phyloP scores from a whole-genome alignment of 1,140 invertebrate genomes.

The Triops cancriformis region DNA sequence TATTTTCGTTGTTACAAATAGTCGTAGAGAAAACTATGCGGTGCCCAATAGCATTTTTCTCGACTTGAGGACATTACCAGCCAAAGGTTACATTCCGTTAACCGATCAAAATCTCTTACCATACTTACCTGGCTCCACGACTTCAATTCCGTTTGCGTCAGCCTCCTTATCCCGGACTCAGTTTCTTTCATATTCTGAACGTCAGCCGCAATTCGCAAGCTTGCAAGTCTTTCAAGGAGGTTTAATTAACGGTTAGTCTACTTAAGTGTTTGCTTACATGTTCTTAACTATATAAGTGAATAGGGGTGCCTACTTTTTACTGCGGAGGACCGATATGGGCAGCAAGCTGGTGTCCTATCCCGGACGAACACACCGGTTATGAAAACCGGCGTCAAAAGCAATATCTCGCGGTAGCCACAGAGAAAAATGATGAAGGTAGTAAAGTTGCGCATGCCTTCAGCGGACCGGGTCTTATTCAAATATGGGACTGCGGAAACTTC shows the following conservation, averaged over 20 bases:
- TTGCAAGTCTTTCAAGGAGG: background rate
- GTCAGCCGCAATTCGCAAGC: background rate
- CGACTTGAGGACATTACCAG: background rate
- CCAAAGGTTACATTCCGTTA: background rate
- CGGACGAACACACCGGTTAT: constrained; percentile 34
- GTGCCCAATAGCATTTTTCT: background rate
- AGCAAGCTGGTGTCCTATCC: constrained; percentile 49
- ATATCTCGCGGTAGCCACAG: constrained; percentile 47
- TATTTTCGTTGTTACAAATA: background rate
- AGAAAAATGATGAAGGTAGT: constrained; percentile 41
- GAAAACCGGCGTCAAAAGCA: constrained; percentile 37
- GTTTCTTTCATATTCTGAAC: background rate
- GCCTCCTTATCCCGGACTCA: background rate
- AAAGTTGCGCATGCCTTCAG: constrained; percentile 37
- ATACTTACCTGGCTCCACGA: background rate
- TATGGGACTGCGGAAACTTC: constrained; percentile 49
- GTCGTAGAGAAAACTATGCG: background rate
- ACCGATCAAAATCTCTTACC: background rate
- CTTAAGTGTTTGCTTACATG: too few species aligned
- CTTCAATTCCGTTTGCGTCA: background rate
- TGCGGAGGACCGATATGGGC: constrained; percentile 52
- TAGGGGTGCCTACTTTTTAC: constrained; percentile 46
- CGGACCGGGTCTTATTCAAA: constrained; percentile 47
- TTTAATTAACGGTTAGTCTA: background rate
- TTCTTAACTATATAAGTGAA: background rate